Percentiles rank a stretch among this genome's conserved stretches.
These are phyloP conservation scores for Lerema accius DNA, from an alignment of 1,140 invertebrate species.

Conservation along the genomic window DNA sequence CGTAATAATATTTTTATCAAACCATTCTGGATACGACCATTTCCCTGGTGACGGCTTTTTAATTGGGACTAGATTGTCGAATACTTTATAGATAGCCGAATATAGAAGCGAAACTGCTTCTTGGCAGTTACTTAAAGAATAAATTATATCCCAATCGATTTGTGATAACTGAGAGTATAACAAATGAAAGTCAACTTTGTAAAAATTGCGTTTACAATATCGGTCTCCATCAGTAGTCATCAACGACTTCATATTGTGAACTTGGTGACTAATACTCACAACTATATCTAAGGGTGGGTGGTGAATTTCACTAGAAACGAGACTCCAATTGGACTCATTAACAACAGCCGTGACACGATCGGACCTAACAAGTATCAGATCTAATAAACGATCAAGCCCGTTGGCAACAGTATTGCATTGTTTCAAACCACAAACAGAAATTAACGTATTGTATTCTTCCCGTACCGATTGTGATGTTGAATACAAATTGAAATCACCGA, in stretches of 20 bases:
- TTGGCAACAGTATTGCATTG: constrained; percentile 18
- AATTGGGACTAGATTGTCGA: background rate
- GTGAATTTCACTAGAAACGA: background rate
- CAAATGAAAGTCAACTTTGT: background rate
- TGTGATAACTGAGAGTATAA: background rate
- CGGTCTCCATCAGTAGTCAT: too few relatives aligned
- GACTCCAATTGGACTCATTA: background rate
- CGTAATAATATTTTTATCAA: background rate
- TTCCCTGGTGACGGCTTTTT: background rate
- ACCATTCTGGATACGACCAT: background rate
- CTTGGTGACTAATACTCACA: background rate
- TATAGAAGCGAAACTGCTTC: background rate
- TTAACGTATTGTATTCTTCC: background rate
- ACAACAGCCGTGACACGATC: background rate
- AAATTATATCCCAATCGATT: background rate
- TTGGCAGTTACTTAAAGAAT: background rate
- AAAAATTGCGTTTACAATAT: constrained; percentile 3
- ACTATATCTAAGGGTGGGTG: background rate
- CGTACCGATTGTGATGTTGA: background rate
- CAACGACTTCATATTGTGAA: too few relatives aligned
- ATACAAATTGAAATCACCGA: constrained; percentile 2
- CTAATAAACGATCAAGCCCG: constrained; percentile 1
- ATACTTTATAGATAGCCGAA: background rate
- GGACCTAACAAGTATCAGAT: background rate
- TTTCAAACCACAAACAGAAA: background rate